Evolutionary conservation across 2,797 vertebrate genomes (phyloP).

Genomic region (Cetoscarus ocellatus): DNA sequence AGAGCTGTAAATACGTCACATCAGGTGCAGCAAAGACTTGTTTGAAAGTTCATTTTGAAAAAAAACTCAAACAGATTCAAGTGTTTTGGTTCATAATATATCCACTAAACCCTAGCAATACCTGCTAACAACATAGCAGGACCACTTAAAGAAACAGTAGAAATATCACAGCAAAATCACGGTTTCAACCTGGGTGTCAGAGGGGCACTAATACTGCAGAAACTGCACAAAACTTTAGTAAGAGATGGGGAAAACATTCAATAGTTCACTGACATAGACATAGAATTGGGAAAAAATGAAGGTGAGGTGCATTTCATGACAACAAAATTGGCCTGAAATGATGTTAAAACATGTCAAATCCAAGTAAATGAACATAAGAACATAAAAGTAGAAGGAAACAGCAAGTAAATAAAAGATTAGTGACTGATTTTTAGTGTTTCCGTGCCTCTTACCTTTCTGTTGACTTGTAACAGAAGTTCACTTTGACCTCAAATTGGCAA

Average conservation of each 20-base stretch:
- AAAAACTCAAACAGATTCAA: not conserved
- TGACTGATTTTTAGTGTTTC: not conserved
- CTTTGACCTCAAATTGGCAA: conserved; percentile 39
- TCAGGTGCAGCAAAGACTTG: conserved; percentile 3
- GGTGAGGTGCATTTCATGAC: not conserved
- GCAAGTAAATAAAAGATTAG: not conserved
- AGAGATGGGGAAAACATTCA: too few species aligned
- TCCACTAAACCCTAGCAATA: not conserved
- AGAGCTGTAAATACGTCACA: conserved; percentile 24
- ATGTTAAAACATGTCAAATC: not conserved
- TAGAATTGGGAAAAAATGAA: too few species aligned
- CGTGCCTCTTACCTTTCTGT: conserved; percentile 64
- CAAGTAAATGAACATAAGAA: not conserved
- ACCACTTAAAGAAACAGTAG: not conserved
- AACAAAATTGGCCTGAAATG: not conserved
- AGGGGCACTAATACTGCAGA: not conserved
- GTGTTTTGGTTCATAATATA: not conserved
- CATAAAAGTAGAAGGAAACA: not conserved
- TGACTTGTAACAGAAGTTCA: conserved; percentile 26
- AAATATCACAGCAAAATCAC: too few species aligned
- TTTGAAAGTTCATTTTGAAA: not conserved
- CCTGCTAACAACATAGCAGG: not conserved
- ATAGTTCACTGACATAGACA: too few species aligned
- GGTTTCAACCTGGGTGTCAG: too few species aligned
- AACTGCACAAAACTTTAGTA: not conserved